phyloP scores from a whole-genome alignment of 2,113 vertebrate species.

The Tringa solitaria region DNA sequence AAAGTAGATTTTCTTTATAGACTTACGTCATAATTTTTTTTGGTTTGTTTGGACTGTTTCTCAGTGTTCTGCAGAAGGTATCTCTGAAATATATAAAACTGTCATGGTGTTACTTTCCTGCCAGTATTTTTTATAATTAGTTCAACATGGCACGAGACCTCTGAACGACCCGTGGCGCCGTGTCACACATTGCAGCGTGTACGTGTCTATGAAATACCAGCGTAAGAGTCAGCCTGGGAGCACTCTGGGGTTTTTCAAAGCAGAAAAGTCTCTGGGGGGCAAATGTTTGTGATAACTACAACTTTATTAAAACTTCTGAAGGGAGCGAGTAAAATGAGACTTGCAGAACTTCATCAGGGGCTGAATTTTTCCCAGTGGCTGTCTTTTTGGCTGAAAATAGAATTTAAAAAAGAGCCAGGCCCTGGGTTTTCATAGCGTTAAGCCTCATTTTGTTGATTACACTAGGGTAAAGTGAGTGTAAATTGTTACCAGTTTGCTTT shows the following conservation, averaged over 20 bases:
- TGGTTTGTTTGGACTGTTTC: background rate
- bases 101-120: background rate
- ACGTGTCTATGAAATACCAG: constrained; percentile 33
- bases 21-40: background rate
- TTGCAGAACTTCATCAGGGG: constrained; percentile 1
- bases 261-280: background rate
- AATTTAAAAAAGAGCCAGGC: background rate
- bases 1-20: background rate
- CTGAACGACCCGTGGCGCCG: constrained; percentile 5
- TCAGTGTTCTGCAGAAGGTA: background rate
- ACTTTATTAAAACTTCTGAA: constrained; percentile 48
- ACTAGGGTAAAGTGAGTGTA: background rate
- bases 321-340: background rate
- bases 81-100: constrained; percentile 17
- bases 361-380: background rate
- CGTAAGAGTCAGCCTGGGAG: constrained; percentile 40
- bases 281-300: constrained; percentile 47
- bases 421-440: background rate
- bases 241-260: constrained; percentile 32
- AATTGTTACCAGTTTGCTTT: background rate
- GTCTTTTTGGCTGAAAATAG: background rate
- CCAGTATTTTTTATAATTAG: constrained; percentile 23
- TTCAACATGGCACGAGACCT: constrained; percentile 43
- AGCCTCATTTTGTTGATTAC: background rate
- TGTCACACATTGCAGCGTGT: constrained; percentile 52